A percentile compares a stretch with the other conserved stretches of the same genome.
These are phyloP conservation scores for Emys orbicularis DNA, from an alignment of 2,797 vertebrate genomes.

Conservation along the genomic window DNA sequence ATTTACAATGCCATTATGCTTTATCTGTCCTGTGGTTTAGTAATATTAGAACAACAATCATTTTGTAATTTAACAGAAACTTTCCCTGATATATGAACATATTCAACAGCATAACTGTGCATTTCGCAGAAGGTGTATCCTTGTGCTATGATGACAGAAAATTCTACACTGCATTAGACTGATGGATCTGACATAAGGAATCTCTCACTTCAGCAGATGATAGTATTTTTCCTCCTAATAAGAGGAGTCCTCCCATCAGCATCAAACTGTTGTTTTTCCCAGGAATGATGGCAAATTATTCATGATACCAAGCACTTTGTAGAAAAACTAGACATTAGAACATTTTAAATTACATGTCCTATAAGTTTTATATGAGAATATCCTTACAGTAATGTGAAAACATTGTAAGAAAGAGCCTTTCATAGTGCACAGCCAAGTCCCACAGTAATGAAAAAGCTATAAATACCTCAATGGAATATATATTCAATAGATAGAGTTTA, in stretches of 20 bases:
- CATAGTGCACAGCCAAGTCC: not conserved
- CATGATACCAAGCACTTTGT: not conserved
- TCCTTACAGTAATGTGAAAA: constrained; percentile 9
- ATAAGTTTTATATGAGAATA: not conserved
- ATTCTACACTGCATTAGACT: constrained; percentile 33
- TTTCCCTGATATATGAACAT: constrained; percentile 15
- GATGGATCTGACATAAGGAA: constrained; percentile 35
- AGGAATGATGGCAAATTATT: constrained; percentile 26
- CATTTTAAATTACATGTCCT: not conserved
- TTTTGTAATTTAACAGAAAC: constrained; percentile 31
- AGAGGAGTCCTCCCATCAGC: not conserved
- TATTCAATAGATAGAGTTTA: not conserved
- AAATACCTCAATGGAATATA: not conserved
- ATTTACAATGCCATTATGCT: constrained; percentile 56
- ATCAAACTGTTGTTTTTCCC: not conserved
- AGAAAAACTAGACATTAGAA: constrained; percentile 18
- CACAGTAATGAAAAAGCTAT: not conserved
- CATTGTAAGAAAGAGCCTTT: not conserved
- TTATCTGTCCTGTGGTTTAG: constrained; percentile 14
- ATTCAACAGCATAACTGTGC: constrained; percentile 32
- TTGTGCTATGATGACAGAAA: constrained; percentile 39
- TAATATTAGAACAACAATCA: constrained; percentile 41
- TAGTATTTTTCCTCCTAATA: constrained; percentile 59
- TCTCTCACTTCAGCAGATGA: constrained; percentile 47
- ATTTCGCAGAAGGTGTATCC: constrained; percentile 61